Percentiles rank a stretch among this genome's conserved stretches.
Conservation (phyloP, 1,140 invertebrate species). For the Hylaeus volcanicus region DNA sequence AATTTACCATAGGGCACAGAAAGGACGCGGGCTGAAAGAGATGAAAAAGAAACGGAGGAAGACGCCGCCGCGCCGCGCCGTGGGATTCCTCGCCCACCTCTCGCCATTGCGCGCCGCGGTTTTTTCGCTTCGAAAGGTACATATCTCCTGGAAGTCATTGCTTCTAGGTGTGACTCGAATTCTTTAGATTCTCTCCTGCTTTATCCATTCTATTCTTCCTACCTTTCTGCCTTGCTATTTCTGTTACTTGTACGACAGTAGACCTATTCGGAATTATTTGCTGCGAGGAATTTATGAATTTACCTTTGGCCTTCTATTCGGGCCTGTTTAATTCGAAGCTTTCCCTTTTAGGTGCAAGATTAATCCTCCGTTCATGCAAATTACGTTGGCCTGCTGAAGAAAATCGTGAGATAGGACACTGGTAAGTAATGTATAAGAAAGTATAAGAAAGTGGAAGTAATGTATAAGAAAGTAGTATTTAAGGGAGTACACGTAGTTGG, state of each 20-base stretch:
- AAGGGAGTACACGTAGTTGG: no score
- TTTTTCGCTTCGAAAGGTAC: conserved; percentile 39
- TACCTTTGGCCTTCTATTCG: neutral
- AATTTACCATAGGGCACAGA: neutral
- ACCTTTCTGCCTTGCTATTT: conserved; percentile 16
- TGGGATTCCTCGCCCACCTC: conserved; percentile 46
- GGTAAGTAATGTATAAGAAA: no score
- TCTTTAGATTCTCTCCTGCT: conserved; percentile 52
- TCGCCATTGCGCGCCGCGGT: conserved; percentile 34
- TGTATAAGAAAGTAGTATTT: no score
- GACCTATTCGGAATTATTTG: neutral
- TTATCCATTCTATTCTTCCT: conserved; percentile 32
- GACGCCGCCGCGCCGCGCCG: conserved; percentile 23
- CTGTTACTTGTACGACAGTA: conserved; percentile 2
- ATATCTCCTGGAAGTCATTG: conserved; percentile 47
- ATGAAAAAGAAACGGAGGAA: conserved; percentile 37
- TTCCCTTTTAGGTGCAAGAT: no score
- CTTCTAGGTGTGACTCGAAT: conserved; percentile 65
- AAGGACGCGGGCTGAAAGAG: neutral
- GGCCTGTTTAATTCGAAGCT: no score
- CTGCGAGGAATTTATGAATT: neutral
- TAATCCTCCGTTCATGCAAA: no score
- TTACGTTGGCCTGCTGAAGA: no score
- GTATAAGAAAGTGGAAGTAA: no score
- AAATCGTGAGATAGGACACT: no score